These are phyloP conservation scores for Tetramorium alpestre DNA, from an alignment of 1,140 invertebrate genomes.

Conservation along the genomic window DNA sequence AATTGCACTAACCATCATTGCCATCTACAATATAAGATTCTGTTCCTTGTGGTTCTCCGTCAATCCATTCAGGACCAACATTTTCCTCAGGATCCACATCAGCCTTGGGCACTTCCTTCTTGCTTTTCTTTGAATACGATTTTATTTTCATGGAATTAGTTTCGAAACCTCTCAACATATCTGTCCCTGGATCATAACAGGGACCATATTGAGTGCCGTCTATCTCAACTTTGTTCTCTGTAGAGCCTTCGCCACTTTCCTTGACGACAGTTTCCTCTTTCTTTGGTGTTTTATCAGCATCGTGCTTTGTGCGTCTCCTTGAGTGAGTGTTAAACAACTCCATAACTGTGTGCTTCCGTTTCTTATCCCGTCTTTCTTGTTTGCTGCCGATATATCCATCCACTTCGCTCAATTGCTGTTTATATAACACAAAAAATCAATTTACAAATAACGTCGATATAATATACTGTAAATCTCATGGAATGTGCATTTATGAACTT, in stretches of 20 bases:
- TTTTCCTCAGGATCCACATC: conserved; percentile 78
- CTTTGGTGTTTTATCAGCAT: conserved; percentile 80
- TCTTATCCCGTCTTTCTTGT: conserved; percentile 89
- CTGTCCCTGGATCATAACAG: conserved; percentile 75
- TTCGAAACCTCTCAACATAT: conserved; percentile 74
- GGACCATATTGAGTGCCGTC: conserved; percentile 68
- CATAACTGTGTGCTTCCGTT: conserved; percentile 90
- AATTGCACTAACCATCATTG: conserved; percentile 73
- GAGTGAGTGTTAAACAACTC: conserved; percentile 87
- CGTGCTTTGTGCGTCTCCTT: conserved; percentile 78
- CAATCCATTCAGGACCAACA: conserved; percentile 81
- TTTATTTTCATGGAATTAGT: conserved; percentile 69
- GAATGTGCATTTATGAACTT: background rate
- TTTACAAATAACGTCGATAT: background rate
- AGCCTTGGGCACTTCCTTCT: conserved; percentile 70
- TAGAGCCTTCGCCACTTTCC: conserved; percentile 59
- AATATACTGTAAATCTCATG: background rate
- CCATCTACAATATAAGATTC: conserved; percentile 82
- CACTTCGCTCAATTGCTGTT: conserved; percentile 72
- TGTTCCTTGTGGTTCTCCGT: conserved; percentile 82
- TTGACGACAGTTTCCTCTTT: conserved; percentile 70
- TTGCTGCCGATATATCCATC: conserved; percentile 86
- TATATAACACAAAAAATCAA: conserved; percentile 53
- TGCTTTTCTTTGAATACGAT: conserved; percentile 74
- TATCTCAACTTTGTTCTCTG: conserved; percentile 68